Conservation (phyloP, 2,113 vertebrate genomes). For the Ptyas mucosa region DNA sequence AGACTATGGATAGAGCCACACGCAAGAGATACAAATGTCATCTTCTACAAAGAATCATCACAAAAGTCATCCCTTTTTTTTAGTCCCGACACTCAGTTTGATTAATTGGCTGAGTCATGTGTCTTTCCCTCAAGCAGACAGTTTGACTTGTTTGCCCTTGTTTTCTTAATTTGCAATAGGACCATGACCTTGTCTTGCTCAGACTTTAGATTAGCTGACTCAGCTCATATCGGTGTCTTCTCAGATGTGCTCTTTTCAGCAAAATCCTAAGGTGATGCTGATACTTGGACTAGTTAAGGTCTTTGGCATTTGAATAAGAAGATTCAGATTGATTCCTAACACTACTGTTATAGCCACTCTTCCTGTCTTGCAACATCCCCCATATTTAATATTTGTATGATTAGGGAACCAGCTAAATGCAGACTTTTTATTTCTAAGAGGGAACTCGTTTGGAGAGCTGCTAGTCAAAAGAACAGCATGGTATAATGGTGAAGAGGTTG, state of each 20-base stretch:
- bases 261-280: neutral
- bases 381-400: neutral
- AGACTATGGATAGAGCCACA: neutral
- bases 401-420: neutral
- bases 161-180: neutral
- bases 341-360: neutral
- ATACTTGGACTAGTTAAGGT: neutral
- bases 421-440: neutral
- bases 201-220: neutral
- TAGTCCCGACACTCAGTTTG: neutral
- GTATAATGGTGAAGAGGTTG: neutral
- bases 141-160: neutral
- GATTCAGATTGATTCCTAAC: neutral
- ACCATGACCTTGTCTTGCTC: neutral
- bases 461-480: neutral
- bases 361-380: neutral
- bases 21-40: neutral
- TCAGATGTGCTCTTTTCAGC: neutral
- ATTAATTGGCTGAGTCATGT: neutral
- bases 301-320: neutral
- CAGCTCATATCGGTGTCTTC: neutral
- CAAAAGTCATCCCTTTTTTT: neutral
- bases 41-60: neutral
- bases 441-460: neutral
- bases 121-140: neutral